Base-by-base conservation (phyloP, 2,113 vertebrate species). In the Pipra filicauda region DNA sequence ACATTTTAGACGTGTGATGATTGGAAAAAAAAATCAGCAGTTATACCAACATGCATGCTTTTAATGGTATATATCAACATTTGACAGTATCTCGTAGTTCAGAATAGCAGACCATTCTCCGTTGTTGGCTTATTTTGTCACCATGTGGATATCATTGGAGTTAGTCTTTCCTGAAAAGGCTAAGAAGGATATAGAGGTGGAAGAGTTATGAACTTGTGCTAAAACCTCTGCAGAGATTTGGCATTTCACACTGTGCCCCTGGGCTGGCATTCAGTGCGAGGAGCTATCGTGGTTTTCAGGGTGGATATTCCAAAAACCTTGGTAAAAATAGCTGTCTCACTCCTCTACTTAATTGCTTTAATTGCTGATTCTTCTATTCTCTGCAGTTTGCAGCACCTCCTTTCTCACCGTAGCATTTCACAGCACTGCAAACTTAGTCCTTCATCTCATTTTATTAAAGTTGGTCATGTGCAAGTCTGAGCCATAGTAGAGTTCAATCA, bases 1-100 rank as follows among this genome's bases (percentile, higher is more conserved):
- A 1, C 1, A 2, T 43, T 84, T 74, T 41, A 66, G 15, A 44
- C 30, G 23, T 48, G 19, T n/a, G n/a, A 49, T 0, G 1, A 35
- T n/a, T 15, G 70, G 55, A 18, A 83, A 70, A 89, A 66, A 86
- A 76, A 66, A 24, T 19, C 27, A 62, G 23, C 31, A 43, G 7
- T 73, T 77, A 11, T 3, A 59, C 49, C 41, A 87, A 5, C 14
- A 26, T 1, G 2, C 19, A 33, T 17, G 35, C 6, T 69, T 82
- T 79, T 52, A 61, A 72, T 49, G n/a, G 41, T 72, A 44, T 37
- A 35, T 39, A 35, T 4, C 21, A 46, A 24, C 2, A 14, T 78
- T 39, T 61, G 52, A 52, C 17, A 43, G 30, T 15, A 27, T 26
- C 11, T 86, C 33, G 24, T 22, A 16, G 33, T 44, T 73, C 46